Evolutionary conservation across 2,113 vertebrate species (phyloP).

Genomic region (Platysteira castanea): DNA sequence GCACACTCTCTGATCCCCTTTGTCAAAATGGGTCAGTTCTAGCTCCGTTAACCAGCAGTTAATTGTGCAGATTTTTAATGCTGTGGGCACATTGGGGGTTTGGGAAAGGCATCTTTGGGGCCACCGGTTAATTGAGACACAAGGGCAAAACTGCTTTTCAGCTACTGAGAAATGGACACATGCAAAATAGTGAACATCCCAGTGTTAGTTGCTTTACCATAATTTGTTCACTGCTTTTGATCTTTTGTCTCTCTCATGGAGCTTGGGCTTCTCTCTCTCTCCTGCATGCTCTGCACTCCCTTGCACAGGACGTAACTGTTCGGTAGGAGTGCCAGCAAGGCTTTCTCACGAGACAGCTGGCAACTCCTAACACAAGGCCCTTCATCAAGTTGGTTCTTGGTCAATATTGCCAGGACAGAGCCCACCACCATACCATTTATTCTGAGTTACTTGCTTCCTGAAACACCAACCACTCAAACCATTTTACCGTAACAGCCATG

Average conservation of each 20-base stretch:
- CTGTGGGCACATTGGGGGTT: background rate
- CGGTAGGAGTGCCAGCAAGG: background rate
- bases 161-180: background rate
- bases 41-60: background rate
- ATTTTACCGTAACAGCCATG: rapidly evolving
- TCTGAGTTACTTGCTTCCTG: background rate
- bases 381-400: background rate
- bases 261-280: background rate
- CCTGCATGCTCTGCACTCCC: background rate
- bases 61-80: background rate
- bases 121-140: background rate
- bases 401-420: background rate
- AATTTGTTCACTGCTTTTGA: background rate
- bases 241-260: background rate
- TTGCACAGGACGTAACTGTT: rapidly evolving
- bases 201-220: background rate
- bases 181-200: background rate
- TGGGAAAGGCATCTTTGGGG: background rate
- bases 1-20: background rate
- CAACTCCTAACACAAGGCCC: background rate
- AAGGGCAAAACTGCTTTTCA: background rate
- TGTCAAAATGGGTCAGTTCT: constrained; percentile 3
- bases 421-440: background rate
- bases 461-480: background rate
- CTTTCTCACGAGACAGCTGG: background rate